Percentiles rank a stretch among this genome's conserved stretches.
phyloP scores from a whole-genome alignment of 2,797 vertebrate genomes.

The Gouania willdenowi region DNA sequence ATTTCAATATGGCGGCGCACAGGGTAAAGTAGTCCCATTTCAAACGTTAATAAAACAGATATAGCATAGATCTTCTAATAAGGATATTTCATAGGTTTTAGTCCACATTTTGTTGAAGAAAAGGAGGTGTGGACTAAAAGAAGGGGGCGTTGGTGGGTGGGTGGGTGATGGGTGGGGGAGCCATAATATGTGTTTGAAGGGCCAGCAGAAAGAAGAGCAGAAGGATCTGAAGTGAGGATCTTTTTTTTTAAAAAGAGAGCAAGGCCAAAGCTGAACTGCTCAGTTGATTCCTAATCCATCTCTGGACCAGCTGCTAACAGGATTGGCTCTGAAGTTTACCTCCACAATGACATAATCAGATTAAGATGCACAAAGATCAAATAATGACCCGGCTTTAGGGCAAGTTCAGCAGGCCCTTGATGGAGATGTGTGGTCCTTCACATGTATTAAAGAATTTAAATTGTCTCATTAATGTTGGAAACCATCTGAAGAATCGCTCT shows the following conservation, averaged over 20 bases:
- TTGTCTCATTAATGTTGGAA: constrained; percentile 60
- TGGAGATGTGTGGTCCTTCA: constrained; percentile 99
- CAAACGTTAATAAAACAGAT: too few relatives aligned
- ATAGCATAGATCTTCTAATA: too few relatives aligned
- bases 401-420: constrained; percentile 99
- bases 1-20: too few relatives aligned
- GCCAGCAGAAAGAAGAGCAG: constrained; percentile 78
- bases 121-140: constrained; percentile 59
- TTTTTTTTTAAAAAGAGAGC: constrained; percentile 96
- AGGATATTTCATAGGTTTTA: constrained; percentile 58
- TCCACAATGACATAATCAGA: constrained; percentile 99
- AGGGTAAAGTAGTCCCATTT: too few relatives aligned
- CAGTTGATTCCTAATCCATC: constrained; percentile 99
- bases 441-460: constrained; percentile 94
- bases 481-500: constrained; percentile 7
- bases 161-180: constrained; percentile 7
- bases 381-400: constrained; percentile 99
- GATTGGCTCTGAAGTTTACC: constrained; percentile 99
- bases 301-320: constrained; percentile 99
- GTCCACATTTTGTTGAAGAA: constrained; percentile 71
- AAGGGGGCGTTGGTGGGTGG: neutral
- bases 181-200: constrained; percentile 90
- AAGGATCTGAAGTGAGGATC: constrained; percentile 86
- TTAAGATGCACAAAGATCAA: constrained; percentile 99
- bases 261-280: constrained; percentile 99